phyloP scores from a whole-genome alignment of 2,888 invertebrate genomes.

The Amphipoea lucens region DNA sequence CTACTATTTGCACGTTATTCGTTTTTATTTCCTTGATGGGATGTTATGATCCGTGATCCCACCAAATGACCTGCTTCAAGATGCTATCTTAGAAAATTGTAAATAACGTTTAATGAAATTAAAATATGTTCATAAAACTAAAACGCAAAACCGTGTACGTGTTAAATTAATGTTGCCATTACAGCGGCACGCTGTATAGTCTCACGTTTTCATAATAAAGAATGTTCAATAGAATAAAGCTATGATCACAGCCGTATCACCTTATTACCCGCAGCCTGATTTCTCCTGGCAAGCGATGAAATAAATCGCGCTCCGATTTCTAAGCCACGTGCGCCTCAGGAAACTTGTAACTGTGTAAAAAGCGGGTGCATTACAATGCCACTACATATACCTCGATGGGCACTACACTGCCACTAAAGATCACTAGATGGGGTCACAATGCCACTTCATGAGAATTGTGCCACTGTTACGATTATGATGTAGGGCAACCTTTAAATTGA shows the following conservation, averaged over 20 bases:
- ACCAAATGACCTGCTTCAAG: no score
- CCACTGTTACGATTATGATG: conserved; percentile 1
- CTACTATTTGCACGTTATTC: no score
- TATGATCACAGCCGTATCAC: neutral
- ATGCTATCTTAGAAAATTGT: no score
- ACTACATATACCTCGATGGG: neutral
- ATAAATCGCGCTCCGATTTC: conserved; percentile 43
- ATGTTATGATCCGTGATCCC: no score
- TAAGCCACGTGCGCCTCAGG: conserved; percentile 33
- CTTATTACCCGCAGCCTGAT: conserved; percentile 30
- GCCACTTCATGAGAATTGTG: conserved; percentile 4
- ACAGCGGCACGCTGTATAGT: neutral
- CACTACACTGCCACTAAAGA: neutral
- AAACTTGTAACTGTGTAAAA: conserved; percentile 24
- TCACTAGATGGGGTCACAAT: neutral
- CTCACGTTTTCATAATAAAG: neutral
- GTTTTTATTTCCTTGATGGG: no score
- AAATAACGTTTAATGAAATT: no score
- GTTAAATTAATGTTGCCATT: no score
- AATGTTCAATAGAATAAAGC: conserved; percentile 2
- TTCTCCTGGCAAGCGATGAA: conserved; percentile 35
- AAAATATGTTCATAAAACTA: no score
- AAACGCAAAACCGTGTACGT: no score
- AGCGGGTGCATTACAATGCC: neutral
- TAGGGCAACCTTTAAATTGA: neutral